phyloP scores from a whole-genome alignment of 2,797 vertebrate genomes.

The Crenuchus spilurus region DNA sequence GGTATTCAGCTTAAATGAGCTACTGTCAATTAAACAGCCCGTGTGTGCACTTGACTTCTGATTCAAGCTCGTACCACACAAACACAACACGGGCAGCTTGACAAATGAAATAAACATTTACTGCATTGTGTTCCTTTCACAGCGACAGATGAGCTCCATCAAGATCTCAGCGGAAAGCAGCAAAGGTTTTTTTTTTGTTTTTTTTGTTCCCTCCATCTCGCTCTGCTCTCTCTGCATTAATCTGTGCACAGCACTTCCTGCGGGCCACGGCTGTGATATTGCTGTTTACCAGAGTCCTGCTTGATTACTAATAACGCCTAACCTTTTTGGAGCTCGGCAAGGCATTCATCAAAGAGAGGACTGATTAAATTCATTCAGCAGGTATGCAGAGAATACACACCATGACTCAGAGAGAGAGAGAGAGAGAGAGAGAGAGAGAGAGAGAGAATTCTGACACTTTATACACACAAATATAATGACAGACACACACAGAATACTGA shows the following conservation, averaged over 20 bases:
- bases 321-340: conserved; percentile 48
- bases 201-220: not conserved
- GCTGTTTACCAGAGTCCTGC: conserved; percentile 43
- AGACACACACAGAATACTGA: no score
- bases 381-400: conserved; percentile 1
- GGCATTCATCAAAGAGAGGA: conserved; percentile 54
- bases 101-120: conserved; percentile 44
- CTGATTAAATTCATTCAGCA: conserved; percentile 49
- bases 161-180: not conserved
- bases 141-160: conserved; percentile 40
- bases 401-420: not conserved
- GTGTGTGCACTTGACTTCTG: conserved; percentile 17
- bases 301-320: conserved; percentile 59
- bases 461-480: no score
- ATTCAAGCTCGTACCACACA: conserved; percentile 12
- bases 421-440: conserved; percentile 45
- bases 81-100: conserved; percentile 28
- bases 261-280: conserved; percentile 48
- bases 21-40: conserved; percentile 29
- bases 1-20: conserved; percentile 7
- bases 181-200: conserved; percentile 18
- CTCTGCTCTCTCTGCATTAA: conserved; percentile 30
- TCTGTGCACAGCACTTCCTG: conserved; percentile 38
- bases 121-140: conserved; percentile 37
- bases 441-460: no score